Conservation (phyloP, 2,113 vertebrate genomes). For the Misgurnus anguillicaudatus region DNA sequence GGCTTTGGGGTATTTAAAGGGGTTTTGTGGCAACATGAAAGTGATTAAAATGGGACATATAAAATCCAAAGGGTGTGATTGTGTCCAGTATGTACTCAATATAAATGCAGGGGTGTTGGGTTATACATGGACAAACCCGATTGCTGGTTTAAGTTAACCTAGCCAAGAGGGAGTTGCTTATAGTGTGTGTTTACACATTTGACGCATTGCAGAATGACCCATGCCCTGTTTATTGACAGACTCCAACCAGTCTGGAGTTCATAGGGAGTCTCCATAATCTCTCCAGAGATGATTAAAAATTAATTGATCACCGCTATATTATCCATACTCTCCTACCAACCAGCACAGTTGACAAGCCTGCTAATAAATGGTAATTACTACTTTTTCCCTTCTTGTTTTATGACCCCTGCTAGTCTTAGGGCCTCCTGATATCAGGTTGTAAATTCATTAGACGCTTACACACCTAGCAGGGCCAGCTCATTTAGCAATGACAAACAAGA, state of each 20-base stretch:
- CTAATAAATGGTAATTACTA: slow-evolving; percentile 74
- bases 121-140: too few relatives aligned
- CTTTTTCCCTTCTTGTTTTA: slow-evolving; percentile 66
- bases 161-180: slow-evolving; percentile 41
- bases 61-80: neutral
- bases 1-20: neutral
- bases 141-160: too few relatives aligned
- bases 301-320: slow-evolving; percentile 70
- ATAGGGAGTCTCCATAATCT: slow-evolving; percentile 73
- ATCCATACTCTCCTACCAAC: slow-evolving; percentile 56
- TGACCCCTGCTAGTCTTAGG: slow-evolving; percentile 65
- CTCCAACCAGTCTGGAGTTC: slow-evolving; percentile 81
- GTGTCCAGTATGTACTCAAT: neutral
- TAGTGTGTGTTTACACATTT: slow-evolving; percentile 44
- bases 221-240: slow-evolving; percentile 79
- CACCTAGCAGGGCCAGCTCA: slow-evolving; percentile 73
- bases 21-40: neutral
- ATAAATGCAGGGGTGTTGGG: too few relatives aligned
- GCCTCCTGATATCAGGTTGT: slow-evolving; percentile 74
- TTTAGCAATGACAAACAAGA: slow-evolving; percentile 78
- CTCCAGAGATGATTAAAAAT: slow-evolving; percentile 74
- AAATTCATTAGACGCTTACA: slow-evolving; percentile 81
- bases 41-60: neutral
- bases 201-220: slow-evolving; percentile 64
- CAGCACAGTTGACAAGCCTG: slow-evolving; percentile 59